A percentile compares a stretch with the other conserved stretches of the same genome.
phyloP scores from a whole-genome alignment of 2,113 vertebrate genomes.

The Pachypanchax playfairii region DNA sequence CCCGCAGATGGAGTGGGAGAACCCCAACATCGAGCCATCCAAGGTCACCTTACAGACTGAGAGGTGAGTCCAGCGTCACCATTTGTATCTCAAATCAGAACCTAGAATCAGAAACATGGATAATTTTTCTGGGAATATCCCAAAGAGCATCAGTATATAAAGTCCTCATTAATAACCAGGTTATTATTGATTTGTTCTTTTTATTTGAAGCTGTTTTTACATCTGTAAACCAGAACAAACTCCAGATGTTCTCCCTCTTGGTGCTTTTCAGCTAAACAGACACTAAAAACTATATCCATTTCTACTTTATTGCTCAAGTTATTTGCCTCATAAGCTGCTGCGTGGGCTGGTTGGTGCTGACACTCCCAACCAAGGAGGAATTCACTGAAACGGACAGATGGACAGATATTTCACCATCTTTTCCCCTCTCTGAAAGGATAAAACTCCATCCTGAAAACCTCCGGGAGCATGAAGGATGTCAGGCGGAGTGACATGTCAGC shows the following conservation, averaged over 20 bases:
- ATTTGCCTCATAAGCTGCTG: constrained; percentile 39
- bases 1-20: constrained; percentile 98
- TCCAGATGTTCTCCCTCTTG: not conserved
- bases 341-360: constrained; percentile 37
- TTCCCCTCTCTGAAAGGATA: constrained; percentile 45
- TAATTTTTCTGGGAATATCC: too few relatives aligned
- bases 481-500: constrained; percentile 61
- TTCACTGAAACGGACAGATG: constrained; percentile 42
- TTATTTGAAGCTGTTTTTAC: too few relatives aligned
- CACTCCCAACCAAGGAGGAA: constrained; percentile 36
- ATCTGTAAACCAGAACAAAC: too few relatives aligned
- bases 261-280: constrained; percentile 5
- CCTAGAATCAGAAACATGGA: too few relatives aligned
- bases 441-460: constrained; percentile 47
- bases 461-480: constrained; percentile 50
- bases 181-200: too few relatives aligned
- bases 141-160: too few relatives aligned
- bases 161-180: too few relatives aligned
- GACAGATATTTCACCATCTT: constrained; percentile 54
- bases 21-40: constrained; percentile 94
- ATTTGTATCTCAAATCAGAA: too few relatives aligned
- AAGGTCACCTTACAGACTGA: constrained; percentile 95
- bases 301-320: constrained; percentile 31
- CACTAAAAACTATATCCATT: not conserved
- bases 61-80: constrained; percentile 85